phyloP scores from a whole-genome alignment of 2,888 invertebrate species.

The Carabus problematicus region DNA sequence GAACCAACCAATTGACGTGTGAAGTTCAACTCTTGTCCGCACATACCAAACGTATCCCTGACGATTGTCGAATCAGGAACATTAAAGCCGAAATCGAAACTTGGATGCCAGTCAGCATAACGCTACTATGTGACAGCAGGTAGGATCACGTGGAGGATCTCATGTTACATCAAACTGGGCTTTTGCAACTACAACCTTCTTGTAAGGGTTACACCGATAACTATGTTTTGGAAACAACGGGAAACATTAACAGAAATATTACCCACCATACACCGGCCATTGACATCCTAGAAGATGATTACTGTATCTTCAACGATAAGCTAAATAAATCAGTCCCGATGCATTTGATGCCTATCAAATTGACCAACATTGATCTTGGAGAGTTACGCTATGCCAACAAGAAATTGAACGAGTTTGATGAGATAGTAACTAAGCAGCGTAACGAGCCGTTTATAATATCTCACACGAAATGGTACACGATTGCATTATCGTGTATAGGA shows the following conservation, averaged over 20 bases:
- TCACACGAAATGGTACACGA: conserved; percentile 45
- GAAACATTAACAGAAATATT: conserved; percentile 18
- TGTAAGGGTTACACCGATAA: conserved; percentile 43
- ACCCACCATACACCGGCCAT: conserved; percentile 15
- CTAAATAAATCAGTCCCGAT: conserved; percentile 27
- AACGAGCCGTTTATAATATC: no score
- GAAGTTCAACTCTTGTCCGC: conserved; percentile 39
- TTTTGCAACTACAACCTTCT: conserved; percentile 13
- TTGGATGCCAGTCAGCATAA: conserved; percentile 41
- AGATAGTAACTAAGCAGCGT: conserved; percentile 43
- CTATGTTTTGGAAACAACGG: conserved; percentile 29
- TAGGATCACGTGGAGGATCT: conserved; percentile 42
- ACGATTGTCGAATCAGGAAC: conserved; percentile 39
- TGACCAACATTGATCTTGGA: conserved; percentile 43
- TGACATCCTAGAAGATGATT: conserved; percentile 28
- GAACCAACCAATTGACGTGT: conserved; percentile 32
- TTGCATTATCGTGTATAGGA: conserved; percentile 38
- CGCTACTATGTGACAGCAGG: conserved; percentile 32
- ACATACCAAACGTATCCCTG: conserved; percentile 38
- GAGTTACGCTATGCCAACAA: conserved; percentile 45
- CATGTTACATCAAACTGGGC: conserved; percentile 35
- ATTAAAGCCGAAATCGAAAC: conserved; percentile 43
- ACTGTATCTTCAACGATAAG: conserved; percentile 30
- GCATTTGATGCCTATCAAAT: conserved; percentile 40
- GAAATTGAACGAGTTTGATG: conserved; percentile 46